Evolutionary conservation across 2,113 vertebrate species (phyloP).

Genomic region (Brienomyrus brachyistius): DNA sequence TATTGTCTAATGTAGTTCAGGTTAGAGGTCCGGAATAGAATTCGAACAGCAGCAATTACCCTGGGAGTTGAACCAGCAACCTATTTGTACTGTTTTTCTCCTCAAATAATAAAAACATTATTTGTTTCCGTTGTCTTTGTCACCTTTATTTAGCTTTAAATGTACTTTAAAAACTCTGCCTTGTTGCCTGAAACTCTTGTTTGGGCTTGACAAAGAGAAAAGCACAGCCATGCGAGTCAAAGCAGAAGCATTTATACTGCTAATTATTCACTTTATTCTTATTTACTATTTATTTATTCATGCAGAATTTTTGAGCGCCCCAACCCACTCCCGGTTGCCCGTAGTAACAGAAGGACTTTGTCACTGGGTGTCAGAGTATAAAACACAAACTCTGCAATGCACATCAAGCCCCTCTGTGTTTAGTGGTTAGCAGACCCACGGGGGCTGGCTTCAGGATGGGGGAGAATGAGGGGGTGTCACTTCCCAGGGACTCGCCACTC

Average conservation of each 20-base stretch:
- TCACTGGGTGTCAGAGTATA: neutral
- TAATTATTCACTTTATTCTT: constrained; percentile 36
- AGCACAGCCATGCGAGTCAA: neutral
- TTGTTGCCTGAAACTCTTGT: neutral
- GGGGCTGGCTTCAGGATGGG: neutral
- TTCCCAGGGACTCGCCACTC: neutral
- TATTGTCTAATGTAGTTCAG: neutral
- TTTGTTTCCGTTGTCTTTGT: neutral
- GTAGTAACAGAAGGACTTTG: neutral
- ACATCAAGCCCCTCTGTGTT: neutral
- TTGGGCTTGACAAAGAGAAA: neutral
- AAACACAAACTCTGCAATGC: neutral
- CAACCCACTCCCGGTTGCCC: neutral
- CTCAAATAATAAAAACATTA: neutral
- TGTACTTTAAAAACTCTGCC: neutral
- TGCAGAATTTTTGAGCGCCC: neutral
- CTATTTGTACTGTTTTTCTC: neutral
- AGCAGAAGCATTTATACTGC: constrained; percentile 29
- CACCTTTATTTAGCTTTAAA: neutral
- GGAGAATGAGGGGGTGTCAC: neutral
- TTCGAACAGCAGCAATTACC: neutral
- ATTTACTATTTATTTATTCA: constrained; percentile 36
- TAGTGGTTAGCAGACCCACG: neutral
- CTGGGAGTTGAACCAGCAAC: neutral
- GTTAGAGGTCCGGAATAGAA: neutral